Conservation (phyloP, 1,140 invertebrate species). For the Anagrus nilaparvatae region DNA sequence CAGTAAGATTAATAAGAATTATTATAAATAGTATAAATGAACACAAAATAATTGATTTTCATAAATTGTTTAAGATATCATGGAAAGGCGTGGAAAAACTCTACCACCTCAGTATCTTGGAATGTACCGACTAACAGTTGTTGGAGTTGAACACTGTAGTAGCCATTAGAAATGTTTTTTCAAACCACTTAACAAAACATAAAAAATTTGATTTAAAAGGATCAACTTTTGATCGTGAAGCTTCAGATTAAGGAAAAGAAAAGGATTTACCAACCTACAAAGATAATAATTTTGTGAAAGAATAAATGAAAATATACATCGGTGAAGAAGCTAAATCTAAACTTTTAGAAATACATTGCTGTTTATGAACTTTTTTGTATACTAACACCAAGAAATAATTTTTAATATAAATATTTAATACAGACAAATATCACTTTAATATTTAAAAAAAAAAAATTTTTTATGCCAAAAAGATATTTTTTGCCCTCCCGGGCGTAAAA, state of each 20-base stretch:
- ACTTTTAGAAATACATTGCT: slow-evolving; percentile 83
- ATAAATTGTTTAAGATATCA: slow-evolving; percentile 70
- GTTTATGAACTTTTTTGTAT: too few relatives aligned
- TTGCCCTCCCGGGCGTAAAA: too few relatives aligned
- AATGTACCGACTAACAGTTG: slow-evolving; percentile 95
- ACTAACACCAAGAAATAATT: too few relatives aligned
- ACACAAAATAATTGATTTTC: neutral
- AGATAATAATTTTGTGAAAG: slow-evolving; percentile 98
- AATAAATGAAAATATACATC: slow-evolving; percentile 88
- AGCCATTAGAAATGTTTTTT: slow-evolving; percentile 96
- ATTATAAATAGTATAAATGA: neutral
- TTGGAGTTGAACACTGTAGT: slow-evolving; percentile 94
- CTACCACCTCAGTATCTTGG: slow-evolving; percentile 95
- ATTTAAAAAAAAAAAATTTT: too few relatives aligned
- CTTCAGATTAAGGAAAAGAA: slow-evolving; percentile 93
- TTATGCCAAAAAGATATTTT: too few relatives aligned
- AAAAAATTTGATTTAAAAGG: slow-evolving; percentile 74
- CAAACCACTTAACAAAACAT: slow-evolving; percentile 88
- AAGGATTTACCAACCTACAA: slow-evolving; percentile 96
- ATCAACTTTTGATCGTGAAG: slow-evolving; percentile 97
- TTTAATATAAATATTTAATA: too few relatives aligned
- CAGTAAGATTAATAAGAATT: too few relatives aligned
- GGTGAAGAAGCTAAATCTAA: slow-evolving; percentile 88
- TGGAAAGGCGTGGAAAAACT: slow-evolving; percentile 94
- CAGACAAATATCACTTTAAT: too few relatives aligned